These are phyloP conservation scores for Chrysogorgia sp. DNA, from an alignment of 92 coral and sea anemone genomes.

Conservation along the genomic window DNA sequence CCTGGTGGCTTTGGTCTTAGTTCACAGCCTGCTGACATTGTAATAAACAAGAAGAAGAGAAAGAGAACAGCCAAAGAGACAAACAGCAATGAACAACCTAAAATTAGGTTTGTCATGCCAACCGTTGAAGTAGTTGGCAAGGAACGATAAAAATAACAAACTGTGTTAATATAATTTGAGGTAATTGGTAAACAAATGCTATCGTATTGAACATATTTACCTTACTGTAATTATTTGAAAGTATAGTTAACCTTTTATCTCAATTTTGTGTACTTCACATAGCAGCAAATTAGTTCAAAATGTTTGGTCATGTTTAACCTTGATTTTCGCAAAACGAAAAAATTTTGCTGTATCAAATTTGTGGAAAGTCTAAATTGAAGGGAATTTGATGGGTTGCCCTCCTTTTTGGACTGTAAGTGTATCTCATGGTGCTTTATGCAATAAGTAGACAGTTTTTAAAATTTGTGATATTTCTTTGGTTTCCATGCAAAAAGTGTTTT, in stretches of 20 bases:
- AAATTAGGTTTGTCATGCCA: conserved; percentile 42
- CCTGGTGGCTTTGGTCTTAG: conserved; percentile 41
- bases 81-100: not conserved
- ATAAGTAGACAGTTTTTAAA: not conserved
- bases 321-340: not conserved
- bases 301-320: not conserved
- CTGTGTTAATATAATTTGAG: not conserved
- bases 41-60: conserved; percentile 16
- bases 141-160: not conserved
- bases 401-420: conserved; percentile 3
- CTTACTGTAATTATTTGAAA: not conserved
- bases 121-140: conserved; percentile 30
- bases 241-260: not conserved
- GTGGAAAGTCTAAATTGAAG: not conserved
- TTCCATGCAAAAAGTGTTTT: not conserved
- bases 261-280: not conserved
- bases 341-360: not conserved
- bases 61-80: conserved; percentile 23
- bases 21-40: conserved; percentile 30
- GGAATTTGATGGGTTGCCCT: not conserved
- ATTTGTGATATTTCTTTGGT: not conserved
- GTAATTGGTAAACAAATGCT: not conserved
- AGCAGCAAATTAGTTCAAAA: not conserved
- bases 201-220: not conserved
- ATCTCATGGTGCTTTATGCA: not conserved